A percentile compares a stretch with the other conserved stretches of the same genome.
phyloP scores from a whole-genome alignment of 1,140 invertebrate species.

The Rhynchophorus ferrugineus region DNA sequence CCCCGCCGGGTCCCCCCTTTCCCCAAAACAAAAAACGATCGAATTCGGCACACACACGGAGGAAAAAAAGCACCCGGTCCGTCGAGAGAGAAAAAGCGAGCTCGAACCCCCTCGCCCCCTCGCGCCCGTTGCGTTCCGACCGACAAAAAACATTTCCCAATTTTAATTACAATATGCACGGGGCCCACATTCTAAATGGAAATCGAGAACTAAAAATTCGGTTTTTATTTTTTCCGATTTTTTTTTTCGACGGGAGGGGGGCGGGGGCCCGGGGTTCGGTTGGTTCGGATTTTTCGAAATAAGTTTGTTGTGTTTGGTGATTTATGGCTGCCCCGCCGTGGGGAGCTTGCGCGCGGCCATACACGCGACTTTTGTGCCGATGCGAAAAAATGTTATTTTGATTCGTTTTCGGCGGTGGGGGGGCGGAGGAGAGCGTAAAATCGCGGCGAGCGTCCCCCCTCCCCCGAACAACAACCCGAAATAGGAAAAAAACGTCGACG shows the following conservation, averaged over 20 bases:
- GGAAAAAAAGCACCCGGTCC: no score
- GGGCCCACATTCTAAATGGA: slow-evolving; percentile 24
- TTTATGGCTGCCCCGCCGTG: slow-evolving; percentile 16
- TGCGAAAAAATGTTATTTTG: slow-evolving; percentile 23
- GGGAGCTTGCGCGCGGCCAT: slow-evolving; percentile 19
- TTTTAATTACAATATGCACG: slow-evolving; percentile 26
- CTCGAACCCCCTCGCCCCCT: no score
- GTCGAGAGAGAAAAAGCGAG: no score
- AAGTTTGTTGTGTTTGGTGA: slow-evolving; percentile 25
- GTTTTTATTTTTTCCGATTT: slow-evolving; percentile 25
- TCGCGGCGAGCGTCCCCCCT: no score
- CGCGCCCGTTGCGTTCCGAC: no score
- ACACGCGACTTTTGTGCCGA: slow-evolving; percentile 24
- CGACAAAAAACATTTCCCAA: slow-evolving; percentile 23
- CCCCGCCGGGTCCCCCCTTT: no score
- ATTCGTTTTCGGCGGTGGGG: slow-evolving; percentile 16
- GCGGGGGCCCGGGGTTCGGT: no score
- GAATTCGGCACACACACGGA: no score
- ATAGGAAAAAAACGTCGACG: no score
- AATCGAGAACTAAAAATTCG: slow-evolving; percentile 26
- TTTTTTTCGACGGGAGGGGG: no score
- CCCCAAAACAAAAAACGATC: slow-evolving; percentile 16
- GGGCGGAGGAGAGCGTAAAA: background rate
- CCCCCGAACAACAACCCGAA: no score
- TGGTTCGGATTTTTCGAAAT: no score